phyloP scores from a whole-genome alignment of 1,140 invertebrate genomes.

The Heliothis virescens region DNA sequence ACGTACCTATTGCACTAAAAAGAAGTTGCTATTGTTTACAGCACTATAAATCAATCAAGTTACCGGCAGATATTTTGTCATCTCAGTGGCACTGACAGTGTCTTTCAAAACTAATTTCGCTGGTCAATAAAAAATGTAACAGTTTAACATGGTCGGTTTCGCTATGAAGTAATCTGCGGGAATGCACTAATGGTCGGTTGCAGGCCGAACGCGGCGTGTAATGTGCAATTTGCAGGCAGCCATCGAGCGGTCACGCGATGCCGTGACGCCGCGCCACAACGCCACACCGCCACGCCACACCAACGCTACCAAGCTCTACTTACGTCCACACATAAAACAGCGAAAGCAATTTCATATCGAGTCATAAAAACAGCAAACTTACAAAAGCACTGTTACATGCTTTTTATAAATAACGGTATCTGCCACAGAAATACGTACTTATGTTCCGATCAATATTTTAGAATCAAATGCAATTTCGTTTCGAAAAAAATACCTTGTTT shows the following conservation, averaged over 20 bases:
- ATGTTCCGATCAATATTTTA: slow-evolving; percentile 25
- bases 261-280: slow-evolving; percentile 31
- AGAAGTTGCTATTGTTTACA: background rate
- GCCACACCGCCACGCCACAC: slow-evolving; percentile 41
- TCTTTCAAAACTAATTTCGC: slow-evolving; percentile 53
- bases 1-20: no score
- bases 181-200: slow-evolving; percentile 82
- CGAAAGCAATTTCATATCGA: background rate
- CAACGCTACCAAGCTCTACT: slow-evolving; percentile 13
- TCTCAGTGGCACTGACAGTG: background rate
- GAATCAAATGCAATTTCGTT: background rate
- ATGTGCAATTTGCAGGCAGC: slow-evolving; percentile 79
- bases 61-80: background rate
- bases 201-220: slow-evolving; percentile 73
- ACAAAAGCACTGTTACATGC: slow-evolving; percentile 34
- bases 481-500: background rate
- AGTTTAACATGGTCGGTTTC: slow-evolving; percentile 76
- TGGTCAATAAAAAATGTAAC: slow-evolving; percentile 65
- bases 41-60: no score
- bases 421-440: slow-evolving; percentile 31
- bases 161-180: slow-evolving; percentile 79
- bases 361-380: background rate
- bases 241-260: slow-evolving; percentile 77
- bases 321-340: slow-evolving; percentile 8
- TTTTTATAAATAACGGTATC: slow-evolving; percentile 35